Evolutionary conservation across 1,140 invertebrate species (phyloP), one percentile per base, ranked within the genome.

Genomic region (Portunus trituberculatus): DNA sequence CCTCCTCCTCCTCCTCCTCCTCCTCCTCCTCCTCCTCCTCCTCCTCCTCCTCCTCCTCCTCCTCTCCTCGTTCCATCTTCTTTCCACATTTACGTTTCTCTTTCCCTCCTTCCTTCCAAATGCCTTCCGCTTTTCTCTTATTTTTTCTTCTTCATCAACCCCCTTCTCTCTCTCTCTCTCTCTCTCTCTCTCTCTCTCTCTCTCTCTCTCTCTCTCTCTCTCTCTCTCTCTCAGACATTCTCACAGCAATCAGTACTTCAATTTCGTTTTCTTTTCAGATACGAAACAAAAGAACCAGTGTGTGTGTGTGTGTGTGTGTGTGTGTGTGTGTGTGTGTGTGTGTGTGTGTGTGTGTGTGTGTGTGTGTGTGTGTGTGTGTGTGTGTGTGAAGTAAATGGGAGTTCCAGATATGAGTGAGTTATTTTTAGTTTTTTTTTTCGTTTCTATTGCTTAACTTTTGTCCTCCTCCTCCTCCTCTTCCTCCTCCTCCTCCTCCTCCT

Each of bases 271-370:
- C 3, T 16, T 88, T n/a, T 32, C 32, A 32, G 16, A 88, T 29
- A 88, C 16, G 29, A 88, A 88, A 31, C n/a, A n/a, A 16, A 29
- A n/a, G n/a, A 10, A 16, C 16, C 32, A 31, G n/a, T 29, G 4
- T 88, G 20, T 88, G 86, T 88, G 86, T 88, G 32, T 88, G 20
- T 88, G 86, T 88, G 86, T 88, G 32, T 88, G 86, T 88, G 86
- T 88, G 86, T 88, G n/a, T 88, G 86, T 88, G n/a, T 88, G 32
- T 29, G 32, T 28, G n/a, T 88, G 29, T 16, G 16, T 39, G 39
- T 39, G 39, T 39, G 39, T 39, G 39, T 39, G 39, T 39, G 39
- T 39, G 39, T 39, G 39, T 39, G 39, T 39, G 39, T 39, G 39
- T 39, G 39, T 39, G 39, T 39, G 39, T 39, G 39, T 39, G 39